Conservation (phyloP, 2,113 vertebrate species). For the Anser cygnoides region DNA sequence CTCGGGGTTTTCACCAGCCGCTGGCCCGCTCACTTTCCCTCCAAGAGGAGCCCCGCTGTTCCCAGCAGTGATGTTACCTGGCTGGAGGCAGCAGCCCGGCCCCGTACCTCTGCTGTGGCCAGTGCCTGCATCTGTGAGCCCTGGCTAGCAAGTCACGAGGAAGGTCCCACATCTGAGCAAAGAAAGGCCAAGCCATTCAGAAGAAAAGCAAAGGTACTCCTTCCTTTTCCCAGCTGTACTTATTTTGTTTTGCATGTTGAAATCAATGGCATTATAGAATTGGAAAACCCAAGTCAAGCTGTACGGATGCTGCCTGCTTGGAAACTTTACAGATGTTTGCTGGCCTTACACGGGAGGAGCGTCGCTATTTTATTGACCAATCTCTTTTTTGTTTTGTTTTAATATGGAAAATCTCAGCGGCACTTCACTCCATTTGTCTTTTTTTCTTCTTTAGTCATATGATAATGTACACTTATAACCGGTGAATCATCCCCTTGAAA, state of each 20-base stretch:
- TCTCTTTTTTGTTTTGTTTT: slow-evolving; percentile 6
- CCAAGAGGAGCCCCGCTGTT: background rate
- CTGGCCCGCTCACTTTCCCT: background rate
- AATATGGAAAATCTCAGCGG: slow-evolving; percentile 61
- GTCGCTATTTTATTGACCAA: slow-evolving; percentile 33
- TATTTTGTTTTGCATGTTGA: background rate
- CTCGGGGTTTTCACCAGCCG: background rate
- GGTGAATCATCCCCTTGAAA: slow-evolving; percentile 76
- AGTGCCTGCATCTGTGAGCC: background rate
- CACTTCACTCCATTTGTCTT: slow-evolving; percentile 54
- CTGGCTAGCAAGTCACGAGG: background rate
- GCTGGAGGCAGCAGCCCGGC: background rate
- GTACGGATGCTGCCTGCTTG: background rate
- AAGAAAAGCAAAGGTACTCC: background rate
- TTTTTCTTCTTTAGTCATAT: slow-evolving; percentile 65
- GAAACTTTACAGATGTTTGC: slow-evolving; percentile 50
- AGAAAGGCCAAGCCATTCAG: background rate
- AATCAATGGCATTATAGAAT: background rate
- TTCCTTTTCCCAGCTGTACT: background rate
- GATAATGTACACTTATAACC: slow-evolving; percentile 64
- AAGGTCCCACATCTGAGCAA: background rate
- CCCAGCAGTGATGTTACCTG: background rate
- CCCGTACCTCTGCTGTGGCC: background rate
- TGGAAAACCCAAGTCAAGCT: background rate
- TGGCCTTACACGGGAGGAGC: background rate